Evolutionary conservation across 1,140 invertebrate species (phyloP), one percentile per base, ranked within the genome.

Genomic region (Carposina sasakii): DNA sequence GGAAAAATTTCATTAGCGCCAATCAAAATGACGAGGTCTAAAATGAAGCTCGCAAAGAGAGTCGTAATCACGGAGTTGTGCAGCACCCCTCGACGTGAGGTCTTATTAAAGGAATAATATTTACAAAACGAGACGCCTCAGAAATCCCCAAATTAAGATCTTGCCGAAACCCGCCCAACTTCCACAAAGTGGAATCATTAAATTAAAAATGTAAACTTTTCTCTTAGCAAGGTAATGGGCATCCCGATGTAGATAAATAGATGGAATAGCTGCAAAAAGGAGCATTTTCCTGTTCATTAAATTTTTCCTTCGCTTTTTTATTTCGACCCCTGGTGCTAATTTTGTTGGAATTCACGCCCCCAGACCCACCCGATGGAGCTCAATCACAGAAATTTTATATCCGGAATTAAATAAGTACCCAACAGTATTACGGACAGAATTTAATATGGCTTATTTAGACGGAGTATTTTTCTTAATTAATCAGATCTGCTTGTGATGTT

Each of bases 151-250:
- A 81, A 81, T 81, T 81, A 79, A 84, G 77, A 85, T 79, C 72
- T 82, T 66, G 74, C 74, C 63, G 75, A 82, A 81, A 82, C 81
- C 78, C 78, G 77, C 76, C 81, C 78, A 82, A 81, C 81, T 82
- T 82, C 81, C 81, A 81, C 81, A 82, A 85, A 82, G 78, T 82
- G 78, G 78, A 84, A 86, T 86, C 85, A 85, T 86, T 85, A 86
- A 86, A 86, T 86, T 86, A 86, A 86, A 86, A 86, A 86, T 82
- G 79, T 78, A 85, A 86, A 85, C 83, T 86, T 86, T 86, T 86
- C 83, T 85, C 78, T 85, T 85, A 85, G 82, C 81, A 81, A 84
- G 73, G 82, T 86, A 85, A 86, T 86, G 85, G 85, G 82, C 82
- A 86, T 83, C 75, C 79, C 77, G 71, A 84, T 83, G 79, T 78